Evolutionary conservation across 53 echinoderm and acorn worm genomes (phyloP).

Genomic region (Patiria pectinifera): DNA sequence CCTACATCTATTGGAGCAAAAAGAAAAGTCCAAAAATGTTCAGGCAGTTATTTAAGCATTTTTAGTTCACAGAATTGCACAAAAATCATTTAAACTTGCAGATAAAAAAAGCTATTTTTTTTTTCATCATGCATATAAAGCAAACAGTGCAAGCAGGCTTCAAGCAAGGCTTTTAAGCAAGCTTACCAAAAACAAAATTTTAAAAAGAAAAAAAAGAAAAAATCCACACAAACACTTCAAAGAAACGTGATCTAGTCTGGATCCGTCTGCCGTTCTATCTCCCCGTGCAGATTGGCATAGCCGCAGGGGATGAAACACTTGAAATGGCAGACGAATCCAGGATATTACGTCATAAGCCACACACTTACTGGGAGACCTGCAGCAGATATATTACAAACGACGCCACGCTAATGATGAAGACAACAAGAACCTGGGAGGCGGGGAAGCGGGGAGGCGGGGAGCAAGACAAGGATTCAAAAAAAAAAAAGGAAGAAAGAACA

Average conservation of each 20-base stretch:
- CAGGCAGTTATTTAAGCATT: too few relatives aligned
- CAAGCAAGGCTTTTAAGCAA: not conserved
- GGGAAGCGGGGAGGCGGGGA: slow-evolving; percentile 1
- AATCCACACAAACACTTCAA: not conserved
- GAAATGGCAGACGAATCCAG: slow-evolving; percentile 8
- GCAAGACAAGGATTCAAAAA: not conserved
- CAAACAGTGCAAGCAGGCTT: not conserved
- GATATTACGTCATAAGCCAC: not conserved
- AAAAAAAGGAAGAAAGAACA: not conserved
- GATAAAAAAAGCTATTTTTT: too few relatives aligned
- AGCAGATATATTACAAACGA: slow-evolving; percentile 86
- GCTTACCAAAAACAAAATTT: not conserved
- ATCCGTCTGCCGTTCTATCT: not conserved
- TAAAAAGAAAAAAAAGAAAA: not conserved
- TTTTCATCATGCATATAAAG: not conserved
- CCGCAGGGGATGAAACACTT: not conserved
- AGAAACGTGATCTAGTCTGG: not conserved
- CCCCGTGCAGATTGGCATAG: not conserved
- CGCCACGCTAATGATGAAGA: slow-evolving; percentile 83
- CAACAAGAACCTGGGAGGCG: slow-evolving; percentile 68
- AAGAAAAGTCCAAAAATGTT: too few relatives aligned
- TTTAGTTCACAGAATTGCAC: too few relatives aligned
- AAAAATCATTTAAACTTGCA: too few relatives aligned
- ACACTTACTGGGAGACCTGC: slow-evolving; percentile 79
- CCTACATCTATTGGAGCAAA: too few relatives aligned